A percentile compares a stretch with the other conserved stretches of the same genome.
These are phyloP conservation scores for Drosophila asahinai DNA, from an alignment of 1,140 invertebrate species.

Conservation along the genomic window DNA sequence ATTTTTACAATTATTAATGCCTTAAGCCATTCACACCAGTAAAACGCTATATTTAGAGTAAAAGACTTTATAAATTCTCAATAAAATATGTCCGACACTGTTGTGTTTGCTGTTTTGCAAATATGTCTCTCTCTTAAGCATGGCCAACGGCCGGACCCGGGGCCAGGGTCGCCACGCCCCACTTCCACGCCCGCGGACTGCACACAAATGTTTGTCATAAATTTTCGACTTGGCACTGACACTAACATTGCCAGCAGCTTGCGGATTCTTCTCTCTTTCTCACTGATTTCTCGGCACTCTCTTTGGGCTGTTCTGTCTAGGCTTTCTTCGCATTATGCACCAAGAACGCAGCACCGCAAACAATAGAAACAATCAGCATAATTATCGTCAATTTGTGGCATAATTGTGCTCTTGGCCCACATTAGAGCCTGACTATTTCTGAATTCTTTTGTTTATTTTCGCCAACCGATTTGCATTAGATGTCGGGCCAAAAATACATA, in stretches of 20 bases:
- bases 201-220: constrained; percentile 68
- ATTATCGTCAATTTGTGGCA: constrained; percentile 28
- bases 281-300: not conserved
- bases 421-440: constrained; percentile 35
- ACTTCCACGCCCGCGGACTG: constrained; percentile 16
- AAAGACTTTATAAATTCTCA: not conserved
- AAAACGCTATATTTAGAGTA: not conserved
- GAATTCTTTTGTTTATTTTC: constrained; percentile 48
- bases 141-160: constrained; percentile 43
- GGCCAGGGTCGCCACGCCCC: constrained; percentile 47
- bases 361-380: constrained; percentile 23
- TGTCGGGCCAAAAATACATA: constrained; percentile 67
- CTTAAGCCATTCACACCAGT: too few species aligned
- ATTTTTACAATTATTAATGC: not conserved
- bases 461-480: constrained; percentile 45
- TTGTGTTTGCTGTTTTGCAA: constrained; percentile 26
- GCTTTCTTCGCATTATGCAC: constrained; percentile 26
- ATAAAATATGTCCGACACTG: constrained; percentile 17
- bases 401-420: constrained; percentile 49
- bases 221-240: constrained; percentile 60
- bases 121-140: constrained; percentile 34
- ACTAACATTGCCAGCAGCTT: constrained; percentile 54
- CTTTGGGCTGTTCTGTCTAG: not conserved
- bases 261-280: constrained; percentile 6
- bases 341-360: constrained; percentile 22